Percentiles rank a stretch among this genome's conserved stretches.
Evolutionary conservation across 30 jellyfish, hydroid and myxozoan genomes (phyloP).

Genomic region (Nemopilema nomurai): DNA sequence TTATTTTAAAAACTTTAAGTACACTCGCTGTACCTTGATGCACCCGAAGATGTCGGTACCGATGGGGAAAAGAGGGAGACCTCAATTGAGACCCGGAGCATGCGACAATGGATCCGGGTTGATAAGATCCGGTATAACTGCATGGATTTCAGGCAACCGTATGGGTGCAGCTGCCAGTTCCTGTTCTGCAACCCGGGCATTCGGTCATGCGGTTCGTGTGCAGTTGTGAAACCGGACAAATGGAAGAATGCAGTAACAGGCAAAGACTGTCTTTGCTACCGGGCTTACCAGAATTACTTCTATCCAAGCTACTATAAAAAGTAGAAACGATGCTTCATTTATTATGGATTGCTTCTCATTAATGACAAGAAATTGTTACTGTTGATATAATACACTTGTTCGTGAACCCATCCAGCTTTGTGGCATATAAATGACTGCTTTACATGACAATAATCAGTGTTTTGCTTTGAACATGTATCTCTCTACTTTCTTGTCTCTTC

Average conservation of each 20-base stretch:
- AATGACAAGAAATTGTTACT: no score
- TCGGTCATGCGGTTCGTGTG: slow-evolving; percentile 56
- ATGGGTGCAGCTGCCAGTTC: slow-evolving; percentile 65
- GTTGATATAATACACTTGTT: no score
- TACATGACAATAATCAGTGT: no score
- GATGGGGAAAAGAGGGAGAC: not conserved
- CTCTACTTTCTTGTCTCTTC: no score
- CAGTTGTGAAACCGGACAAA: slow-evolving; percentile 43
- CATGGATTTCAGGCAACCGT: slow-evolving; percentile 24
- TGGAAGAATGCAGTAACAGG: slow-evolving; percentile 73
- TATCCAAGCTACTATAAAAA: slow-evolving; percentile 34
- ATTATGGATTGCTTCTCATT: not conserved
- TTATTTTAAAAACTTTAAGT: not conserved
- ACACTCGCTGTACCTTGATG: not conserved
- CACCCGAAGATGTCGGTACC: not conserved
- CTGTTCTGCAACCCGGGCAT: slow-evolving; percentile 51
- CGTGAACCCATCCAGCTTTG: no score
- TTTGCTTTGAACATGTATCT: no score
- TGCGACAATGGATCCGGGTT: slow-evolving; percentile 70
- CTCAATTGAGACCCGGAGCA: not conserved
- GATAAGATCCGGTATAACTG: slow-evolving; percentile 53
- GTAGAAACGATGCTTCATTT: not conserved
- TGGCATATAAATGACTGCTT: no score
- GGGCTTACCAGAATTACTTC: not conserved
- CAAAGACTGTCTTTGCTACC: slow-evolving; percentile 51